Base-by-base conservation (phyloP, 1,140 invertebrate genomes). In the Telenomus remus region DNA sequence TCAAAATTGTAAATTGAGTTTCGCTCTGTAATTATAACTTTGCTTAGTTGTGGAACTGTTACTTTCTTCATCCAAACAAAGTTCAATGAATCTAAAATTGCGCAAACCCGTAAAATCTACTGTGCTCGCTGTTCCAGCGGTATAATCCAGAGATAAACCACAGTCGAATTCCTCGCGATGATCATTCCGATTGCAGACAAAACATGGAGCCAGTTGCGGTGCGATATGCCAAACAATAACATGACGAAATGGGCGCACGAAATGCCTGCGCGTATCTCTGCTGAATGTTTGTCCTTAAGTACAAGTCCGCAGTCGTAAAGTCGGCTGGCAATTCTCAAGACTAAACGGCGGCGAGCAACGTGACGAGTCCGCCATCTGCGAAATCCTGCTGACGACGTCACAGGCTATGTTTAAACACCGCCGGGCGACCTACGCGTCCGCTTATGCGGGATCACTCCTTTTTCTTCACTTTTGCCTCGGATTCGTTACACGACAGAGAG, bases 351-450 rank as follows among this genome's bases (percentile, higher is more conserved):
- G 14, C 27, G n/a, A 19, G 37, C n/a, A 39, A 54, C 43, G 60
- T 33, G 49, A 37, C 14, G 60, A 54, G 60, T 64, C 13, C 11
- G 61, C 51, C 37, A n/a, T n/a, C 61, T 51, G 12, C 53, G 51
- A 65, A 65, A 65, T 65, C 61, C 44, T 34, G 27, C 44, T 34
- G 27, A 35, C 60, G 43, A 65, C 61, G 63, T 65, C 63, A 65
- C 46, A 12, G 16, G 53, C 63, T 65, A 65, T 65, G 63, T 65
- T 65, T 65, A 65, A 65, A 55, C 50, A 16, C 34, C 60, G 33
- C 9, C 43, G 42, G 11, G 33, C 60, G 60, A 64, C 60, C 60
- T 64, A 64, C 60, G 44, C 61, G 50, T 15, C 14, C 33, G 16
- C 53, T 44, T 46, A 33, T 3, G 16, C 42, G 37, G 13, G 13